Evolutionary conservation across 1,140 invertebrate species (phyloP).

Genomic region (Scaptomyza montana): DNA sequence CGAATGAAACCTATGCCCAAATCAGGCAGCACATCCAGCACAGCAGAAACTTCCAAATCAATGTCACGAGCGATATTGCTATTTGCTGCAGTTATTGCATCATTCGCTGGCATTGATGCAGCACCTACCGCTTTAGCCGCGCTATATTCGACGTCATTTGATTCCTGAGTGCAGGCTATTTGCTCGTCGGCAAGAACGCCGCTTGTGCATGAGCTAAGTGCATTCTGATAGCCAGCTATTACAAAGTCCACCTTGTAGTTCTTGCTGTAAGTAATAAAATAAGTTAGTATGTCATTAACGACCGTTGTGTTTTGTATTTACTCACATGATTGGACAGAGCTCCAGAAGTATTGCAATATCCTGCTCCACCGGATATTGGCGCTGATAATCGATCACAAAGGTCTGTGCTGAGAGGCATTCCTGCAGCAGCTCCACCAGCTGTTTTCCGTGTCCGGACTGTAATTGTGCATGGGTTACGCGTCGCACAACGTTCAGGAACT

Average conservation of each 20-base stretch:
- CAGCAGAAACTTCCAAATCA: constrained; percentile 70
- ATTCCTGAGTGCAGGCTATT: constrained; percentile 21
- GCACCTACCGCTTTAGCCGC: neutral
- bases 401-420: constrained; percentile 87
- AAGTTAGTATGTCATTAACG: neutral
- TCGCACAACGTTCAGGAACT: constrained; percentile 84
- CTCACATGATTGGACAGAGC: constrained; percentile 87
- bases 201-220: constrained; percentile 42
- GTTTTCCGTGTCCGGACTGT: constrained; percentile 79
- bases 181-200: constrained; percentile 55
- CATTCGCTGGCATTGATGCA: constrained; percentile 5
- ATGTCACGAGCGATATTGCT: constrained; percentile 50
- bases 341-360: constrained; percentile 86
- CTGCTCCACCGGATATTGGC: constrained; percentile 86
- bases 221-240: constrained; percentile 75
- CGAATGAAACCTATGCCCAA: constrained; percentile 90
- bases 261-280: constrained; percentile 84
- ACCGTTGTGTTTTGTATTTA: constrained; percentile 82
- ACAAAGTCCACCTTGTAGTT: constrained; percentile 85
- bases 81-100: constrained; percentile 6
- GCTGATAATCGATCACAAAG: constrained; percentile 89
- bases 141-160: constrained; percentile 19
- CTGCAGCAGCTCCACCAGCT: constrained; percentile 86
- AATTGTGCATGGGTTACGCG: constrained; percentile 51
- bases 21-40: constrained; percentile 90